phyloP scores from a whole-genome alignment of 2,113 vertebrate species.

The Rhinolophus ferrumequinum region DNA sequence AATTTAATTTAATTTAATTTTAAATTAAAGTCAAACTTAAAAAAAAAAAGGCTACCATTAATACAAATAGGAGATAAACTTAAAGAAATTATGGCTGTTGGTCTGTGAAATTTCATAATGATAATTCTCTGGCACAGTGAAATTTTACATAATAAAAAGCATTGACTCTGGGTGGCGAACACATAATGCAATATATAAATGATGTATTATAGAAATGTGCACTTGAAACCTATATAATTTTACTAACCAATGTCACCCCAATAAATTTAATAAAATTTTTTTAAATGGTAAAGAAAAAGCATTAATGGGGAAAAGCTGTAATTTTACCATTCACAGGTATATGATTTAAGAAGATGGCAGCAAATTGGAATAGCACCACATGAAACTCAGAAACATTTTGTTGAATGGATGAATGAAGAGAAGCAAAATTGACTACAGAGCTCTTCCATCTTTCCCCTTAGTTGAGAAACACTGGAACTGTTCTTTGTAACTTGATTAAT shows the following conservation, averaged over 20 bases:
- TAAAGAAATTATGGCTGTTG: neutral
- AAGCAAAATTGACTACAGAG: conserved; percentile 48
- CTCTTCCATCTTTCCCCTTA: neutral
- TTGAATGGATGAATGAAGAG: conserved; percentile 37
- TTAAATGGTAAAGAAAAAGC: no score
- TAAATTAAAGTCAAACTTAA: conserved; percentile 7
- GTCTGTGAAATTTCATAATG: conserved; percentile 29
- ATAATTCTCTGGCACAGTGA: neutral
- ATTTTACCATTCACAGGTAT: neutral
- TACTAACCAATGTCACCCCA: no score
- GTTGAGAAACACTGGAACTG: conserved; percentile 56
- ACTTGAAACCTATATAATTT: no score
- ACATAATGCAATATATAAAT: no score
- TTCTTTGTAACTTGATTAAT: conserved; percentile 27
- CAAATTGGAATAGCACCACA: neutral
- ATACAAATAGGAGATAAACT: neutral
- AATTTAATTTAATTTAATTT: no score
- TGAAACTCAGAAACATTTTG: neutral
- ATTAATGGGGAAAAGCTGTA: neutral
- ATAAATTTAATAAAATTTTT: no score
- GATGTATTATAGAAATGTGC: no score
- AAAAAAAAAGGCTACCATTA: neutral
- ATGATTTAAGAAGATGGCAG: conserved; percentile 25
- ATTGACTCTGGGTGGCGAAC: no score
- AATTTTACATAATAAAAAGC: conserved; percentile 35